Conservation (phyloP, 1,140 invertebrate genomes). For the Maconellicoccus hirsutus region DNA sequence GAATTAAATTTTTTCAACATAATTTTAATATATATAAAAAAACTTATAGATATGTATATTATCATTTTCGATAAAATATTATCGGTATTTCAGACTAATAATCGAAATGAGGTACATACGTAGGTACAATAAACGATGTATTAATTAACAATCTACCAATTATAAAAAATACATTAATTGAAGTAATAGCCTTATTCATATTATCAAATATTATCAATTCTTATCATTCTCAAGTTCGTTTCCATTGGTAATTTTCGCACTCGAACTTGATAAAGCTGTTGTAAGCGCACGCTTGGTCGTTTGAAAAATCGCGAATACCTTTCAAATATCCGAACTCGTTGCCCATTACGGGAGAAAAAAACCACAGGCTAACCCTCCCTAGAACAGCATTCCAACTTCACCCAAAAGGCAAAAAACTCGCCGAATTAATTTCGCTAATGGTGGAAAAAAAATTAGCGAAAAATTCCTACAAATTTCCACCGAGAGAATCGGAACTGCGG, state of each 20-base stretch:
- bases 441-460: neutral
- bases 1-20: neutral
- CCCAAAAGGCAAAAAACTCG: no score
- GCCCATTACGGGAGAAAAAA: no score
- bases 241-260: no score
- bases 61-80: neutral
- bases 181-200: neutral
- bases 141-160: slow-evolving; percentile 5
- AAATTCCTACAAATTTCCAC: neutral
- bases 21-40: neutral
- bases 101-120: neutral
- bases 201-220: neutral
- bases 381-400: no score
- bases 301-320: no score
- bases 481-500: slow-evolving; percentile 12
- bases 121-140: neutral
- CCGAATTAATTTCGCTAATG: no score
- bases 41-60: neutral
- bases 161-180: neutral
- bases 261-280: no score
- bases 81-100: neutral
- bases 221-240: no score
- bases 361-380: no score
- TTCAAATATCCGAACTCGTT: no score
- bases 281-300: no score